Conservation (phyloP, 2,113 vertebrate genomes). For the Eurypyga helias region DNA sequence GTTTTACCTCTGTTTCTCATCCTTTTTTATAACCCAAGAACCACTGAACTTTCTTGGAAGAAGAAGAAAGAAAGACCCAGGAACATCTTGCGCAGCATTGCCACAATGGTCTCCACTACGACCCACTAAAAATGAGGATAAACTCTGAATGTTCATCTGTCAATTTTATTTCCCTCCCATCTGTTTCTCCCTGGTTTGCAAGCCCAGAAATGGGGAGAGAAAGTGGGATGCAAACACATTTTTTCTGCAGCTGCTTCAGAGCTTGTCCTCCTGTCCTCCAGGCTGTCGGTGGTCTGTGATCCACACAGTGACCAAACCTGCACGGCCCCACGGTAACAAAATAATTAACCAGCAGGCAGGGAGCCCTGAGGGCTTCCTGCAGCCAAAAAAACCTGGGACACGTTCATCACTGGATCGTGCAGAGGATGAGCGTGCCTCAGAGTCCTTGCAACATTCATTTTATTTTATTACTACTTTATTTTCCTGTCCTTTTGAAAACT, state of each 20-base stretch:
- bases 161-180: constrained; percentile 53
- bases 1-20: neutral
- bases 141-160: constrained; percentile 54
- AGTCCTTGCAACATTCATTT: neutral
- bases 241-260: constrained; percentile 10
- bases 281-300: neutral
- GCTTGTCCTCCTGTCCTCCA: neutral
- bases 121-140: constrained; percentile 49
- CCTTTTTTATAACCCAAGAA: neutral
- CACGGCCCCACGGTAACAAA: neutral
- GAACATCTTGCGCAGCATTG: neutral
- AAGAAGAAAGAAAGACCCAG: neutral
- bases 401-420: neutral
- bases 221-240: neutral
- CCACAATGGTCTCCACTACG: neutral
- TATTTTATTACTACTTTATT: constrained; percentile 19
- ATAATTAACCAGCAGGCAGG: neutral
- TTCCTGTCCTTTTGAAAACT: constrained; percentile 33
- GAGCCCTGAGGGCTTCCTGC: neutral
- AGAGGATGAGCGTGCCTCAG: neutral
- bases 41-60: neutral
- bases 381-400: neutral
- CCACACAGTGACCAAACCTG: neutral
- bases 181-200: constrained; percentile 14
- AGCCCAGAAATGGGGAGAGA: neutral